Conservation (phyloP, 2,888 invertebrate genomes). For the Oscheius sp. region DNA sequence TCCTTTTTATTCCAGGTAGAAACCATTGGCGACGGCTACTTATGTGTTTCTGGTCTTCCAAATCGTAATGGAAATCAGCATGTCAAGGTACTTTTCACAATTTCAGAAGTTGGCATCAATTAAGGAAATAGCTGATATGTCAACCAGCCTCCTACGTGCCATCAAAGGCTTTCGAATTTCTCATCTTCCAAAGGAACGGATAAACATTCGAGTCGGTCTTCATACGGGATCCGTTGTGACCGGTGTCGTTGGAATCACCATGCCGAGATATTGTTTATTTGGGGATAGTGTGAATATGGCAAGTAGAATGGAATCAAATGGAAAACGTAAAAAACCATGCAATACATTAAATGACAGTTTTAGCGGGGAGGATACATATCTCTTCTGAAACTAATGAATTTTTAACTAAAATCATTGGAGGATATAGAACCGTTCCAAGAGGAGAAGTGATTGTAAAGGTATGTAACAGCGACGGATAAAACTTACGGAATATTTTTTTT, state of each 20-base stretch:
- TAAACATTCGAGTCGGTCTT: conserved; percentile 63
- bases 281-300: conserved; percentile 68
- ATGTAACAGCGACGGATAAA: neutral
- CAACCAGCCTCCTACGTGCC: conserved; percentile 51
- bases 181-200: conserved; percentile 60
- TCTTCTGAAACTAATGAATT: conserved; percentile 60
- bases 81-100: conserved; percentile 24
- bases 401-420: conserved; percentile 60
- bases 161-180: conserved; percentile 57
- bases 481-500: neutral
- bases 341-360: no score
- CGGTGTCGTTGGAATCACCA: conserved; percentile 61
- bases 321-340: conserved; percentile 58
- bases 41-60: conserved; percentile 62
- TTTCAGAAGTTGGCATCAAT: neutral
- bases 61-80: conserved; percentile 64
- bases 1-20: conserved; percentile 43
- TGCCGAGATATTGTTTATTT: conserved; percentile 66
- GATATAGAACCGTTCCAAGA: conserved; percentile 63
- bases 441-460: conserved; percentile 67
- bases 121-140: conserved; percentile 58
- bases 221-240: conserved; percentile 59
- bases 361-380: conserved; percentile 64
- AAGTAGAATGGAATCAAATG: conserved; percentile 64
- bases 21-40: conserved; percentile 64